These are phyloP conservation scores for Melolontha melolontha DNA, from an alignment of 2,888 invertebrate genomes.

Conservation along the genomic window DNA sequence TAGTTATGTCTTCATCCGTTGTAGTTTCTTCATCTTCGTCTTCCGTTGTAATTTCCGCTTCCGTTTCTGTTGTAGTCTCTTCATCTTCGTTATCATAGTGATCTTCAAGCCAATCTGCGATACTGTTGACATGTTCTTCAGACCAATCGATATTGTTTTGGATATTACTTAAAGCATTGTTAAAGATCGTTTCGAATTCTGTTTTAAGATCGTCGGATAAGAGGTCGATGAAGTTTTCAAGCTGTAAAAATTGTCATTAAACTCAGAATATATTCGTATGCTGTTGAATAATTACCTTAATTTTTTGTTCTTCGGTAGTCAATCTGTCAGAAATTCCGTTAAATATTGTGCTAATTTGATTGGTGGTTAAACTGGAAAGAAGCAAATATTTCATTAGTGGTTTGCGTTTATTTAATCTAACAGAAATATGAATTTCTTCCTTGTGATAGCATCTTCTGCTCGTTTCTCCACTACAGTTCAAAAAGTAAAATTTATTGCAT, in stretches of 20 bases:
- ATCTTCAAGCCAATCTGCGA: constrained; percentile 16
- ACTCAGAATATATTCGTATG: constrained; percentile 1
- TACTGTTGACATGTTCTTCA: neutral
- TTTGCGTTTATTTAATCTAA: too few relatives aligned
- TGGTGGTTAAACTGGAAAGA: neutral
- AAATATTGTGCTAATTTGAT: neutral
- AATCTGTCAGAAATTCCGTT: neutral
- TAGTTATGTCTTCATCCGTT: too few relatives aligned
- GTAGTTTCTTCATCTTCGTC: too few relatives aligned
- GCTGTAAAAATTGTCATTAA: neutral
- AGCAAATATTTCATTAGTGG: too few relatives aligned
- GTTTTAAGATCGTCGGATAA: neutral
- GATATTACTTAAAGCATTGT: constrained; percentile 10
- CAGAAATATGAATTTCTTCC: too few relatives aligned
- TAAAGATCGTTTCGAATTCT: neutral
- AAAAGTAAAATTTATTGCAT: too few relatives aligned
- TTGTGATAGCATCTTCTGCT: too few relatives aligned
- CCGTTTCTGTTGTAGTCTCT: too few relatives aligned
- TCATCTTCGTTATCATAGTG: neutral
- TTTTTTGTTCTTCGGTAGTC: constrained; percentile 3
- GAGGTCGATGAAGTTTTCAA: neutral
- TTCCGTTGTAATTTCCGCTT: too few relatives aligned
- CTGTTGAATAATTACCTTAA: neutral
- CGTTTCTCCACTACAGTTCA: too few relatives aligned
- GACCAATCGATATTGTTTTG: constrained; percentile 18